These are phyloP conservation scores for Hemitrygon akajei DNA, from an alignment of 2,797 vertebrate genomes.

Conservation along the genomic window DNA sequence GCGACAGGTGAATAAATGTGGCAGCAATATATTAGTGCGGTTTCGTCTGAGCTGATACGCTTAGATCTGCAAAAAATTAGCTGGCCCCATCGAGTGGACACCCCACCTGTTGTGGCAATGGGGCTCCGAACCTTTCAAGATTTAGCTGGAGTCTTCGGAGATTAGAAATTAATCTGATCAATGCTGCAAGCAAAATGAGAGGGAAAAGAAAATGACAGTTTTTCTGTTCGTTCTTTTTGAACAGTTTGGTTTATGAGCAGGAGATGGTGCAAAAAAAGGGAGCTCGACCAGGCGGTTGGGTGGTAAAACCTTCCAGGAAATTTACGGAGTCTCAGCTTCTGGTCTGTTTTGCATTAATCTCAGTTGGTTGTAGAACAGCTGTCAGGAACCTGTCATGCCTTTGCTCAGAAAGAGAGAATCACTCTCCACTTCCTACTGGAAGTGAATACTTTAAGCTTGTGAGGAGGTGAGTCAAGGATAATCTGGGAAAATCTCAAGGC, in stretches of 20 bases:
- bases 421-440: not conserved
- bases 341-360: not conserved
- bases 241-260: not conserved
- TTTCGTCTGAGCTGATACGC: not conserved
- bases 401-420: not conserved
- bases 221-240: not conserved
- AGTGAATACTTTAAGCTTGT: not conserved
- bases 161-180: not conserved
- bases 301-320: not conserved
- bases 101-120: not conserved
- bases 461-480: not conserved
- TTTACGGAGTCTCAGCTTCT: not conserved
- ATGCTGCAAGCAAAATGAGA: not conserved
- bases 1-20: not conserved
- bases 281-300: not conserved
- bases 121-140: not conserved
- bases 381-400: too few species aligned
- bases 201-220: not conserved
- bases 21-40: not conserved
- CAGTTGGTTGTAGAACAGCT: not conserved
- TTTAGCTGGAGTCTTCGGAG: not conserved
- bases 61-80: not conserved
- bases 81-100: not conserved
- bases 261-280: not conserved
- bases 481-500: not conserved